Evolutionary conservation across 2,888 invertebrate species (phyloP).

Genomic region (Ennomos quercinarius): DNA sequence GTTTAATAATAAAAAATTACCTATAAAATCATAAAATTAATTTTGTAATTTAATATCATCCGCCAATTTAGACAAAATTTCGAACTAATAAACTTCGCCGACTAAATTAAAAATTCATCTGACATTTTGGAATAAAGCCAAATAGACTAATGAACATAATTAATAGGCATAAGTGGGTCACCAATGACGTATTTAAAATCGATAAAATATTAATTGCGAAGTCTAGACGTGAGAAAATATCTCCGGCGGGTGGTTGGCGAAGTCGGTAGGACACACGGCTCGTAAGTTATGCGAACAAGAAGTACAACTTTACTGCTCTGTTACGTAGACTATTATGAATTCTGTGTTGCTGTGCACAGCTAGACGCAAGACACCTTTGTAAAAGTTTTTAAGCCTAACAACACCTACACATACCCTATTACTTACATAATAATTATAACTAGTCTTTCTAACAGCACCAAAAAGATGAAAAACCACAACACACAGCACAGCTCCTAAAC

Average conservation of each 20-base stretch:
- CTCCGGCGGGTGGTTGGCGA: not conserved
- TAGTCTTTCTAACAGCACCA: too few relatives aligned
- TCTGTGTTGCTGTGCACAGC: too few relatives aligned
- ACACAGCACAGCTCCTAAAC: too few relatives aligned
- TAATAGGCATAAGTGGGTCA: constrained; percentile 17
- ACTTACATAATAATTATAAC: too few relatives aligned
- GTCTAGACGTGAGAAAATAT: constrained; percentile 30
- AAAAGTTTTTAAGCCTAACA: too few relatives aligned
- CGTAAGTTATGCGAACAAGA: not conserved
- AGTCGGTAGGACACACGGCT: constrained; percentile 1
- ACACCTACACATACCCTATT: too few relatives aligned
- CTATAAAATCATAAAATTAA: too few relatives aligned
- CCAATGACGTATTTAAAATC: constrained; percentile 19
- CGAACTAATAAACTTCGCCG: not conserved
- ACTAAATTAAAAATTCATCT: constrained; percentile 1
- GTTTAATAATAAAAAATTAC: too few relatives aligned
- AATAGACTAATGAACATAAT: constrained; percentile 11
- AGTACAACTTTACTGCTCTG: not conserved
- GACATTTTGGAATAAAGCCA: not conserved
- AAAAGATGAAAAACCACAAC: too few relatives aligned
- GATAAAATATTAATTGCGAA: constrained; percentile 36
- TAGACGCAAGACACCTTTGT: too few relatives aligned
- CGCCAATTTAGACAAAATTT: not conserved
- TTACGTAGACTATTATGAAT: too few relatives aligned
- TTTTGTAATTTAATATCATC: too few relatives aligned